Conservation (phyloP, 1,140 invertebrate genomes). For the Micrasema longulum region DNA sequence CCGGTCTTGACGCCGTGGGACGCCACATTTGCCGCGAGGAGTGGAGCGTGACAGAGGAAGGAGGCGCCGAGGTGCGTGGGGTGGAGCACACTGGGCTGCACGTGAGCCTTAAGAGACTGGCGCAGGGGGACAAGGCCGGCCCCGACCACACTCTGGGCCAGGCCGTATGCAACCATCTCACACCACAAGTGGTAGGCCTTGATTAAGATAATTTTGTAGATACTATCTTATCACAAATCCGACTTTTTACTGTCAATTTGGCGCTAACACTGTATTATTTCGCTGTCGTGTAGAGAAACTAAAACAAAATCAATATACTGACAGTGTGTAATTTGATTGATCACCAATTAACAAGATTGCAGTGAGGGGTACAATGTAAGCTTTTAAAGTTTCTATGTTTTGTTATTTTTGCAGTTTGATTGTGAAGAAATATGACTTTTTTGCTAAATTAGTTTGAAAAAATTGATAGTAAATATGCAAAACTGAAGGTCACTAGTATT, state of each 20-base stretch:
- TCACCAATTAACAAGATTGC: not conserved
- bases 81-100: conserved; percentile 87
- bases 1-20: conserved; percentile 37
- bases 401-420: too few species aligned
- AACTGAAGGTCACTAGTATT: too few species aligned
- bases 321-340: not conserved
- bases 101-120: conserved; percentile 83
- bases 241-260: too few species aligned
- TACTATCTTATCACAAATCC: too few species aligned
- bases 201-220: too few species aligned
- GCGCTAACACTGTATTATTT: too few species aligned
- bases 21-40: conserved; percentile 59
- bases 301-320: not conserved
- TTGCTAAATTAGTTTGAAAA: too few species aligned
- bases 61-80: conserved; percentile 67
- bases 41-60: conserved; percentile 62
- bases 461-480: too few species aligned
- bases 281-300: too few species aligned
- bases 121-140: conserved; percentile 72
- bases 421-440: too few species aligned
- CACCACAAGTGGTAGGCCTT: conserved; percentile 61
- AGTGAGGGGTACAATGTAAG: not conserved
- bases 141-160: conserved; percentile 60
- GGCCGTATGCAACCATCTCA: conserved; percentile 57
- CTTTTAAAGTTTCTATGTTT: too few species aligned